Evolutionary conservation across 2,888 invertebrate genomes (phyloP).

Genomic region (Dynastes maya): DNA sequence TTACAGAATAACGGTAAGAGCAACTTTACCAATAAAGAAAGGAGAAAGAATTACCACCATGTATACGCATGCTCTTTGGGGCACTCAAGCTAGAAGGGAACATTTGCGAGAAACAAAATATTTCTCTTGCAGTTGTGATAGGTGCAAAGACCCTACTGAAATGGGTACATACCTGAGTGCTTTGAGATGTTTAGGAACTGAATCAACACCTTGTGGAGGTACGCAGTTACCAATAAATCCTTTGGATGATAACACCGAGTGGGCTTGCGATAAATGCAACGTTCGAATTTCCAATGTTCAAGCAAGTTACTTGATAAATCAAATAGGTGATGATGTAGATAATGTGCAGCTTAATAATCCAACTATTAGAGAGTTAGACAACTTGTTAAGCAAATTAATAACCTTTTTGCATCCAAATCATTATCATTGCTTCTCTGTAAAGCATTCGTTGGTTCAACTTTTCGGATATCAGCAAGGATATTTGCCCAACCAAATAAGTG

Average conservation of each 20-base stretch:
- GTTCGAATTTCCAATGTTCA: conserved; percentile 78
- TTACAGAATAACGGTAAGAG: conserved; percentile 80
- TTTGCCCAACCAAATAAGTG: conserved; percentile 72
- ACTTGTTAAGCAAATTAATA: conserved; percentile 79
- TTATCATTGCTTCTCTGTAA: conserved; percentile 86
- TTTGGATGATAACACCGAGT: conserved; percentile 80
- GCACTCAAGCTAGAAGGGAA: conserved; percentile 85
- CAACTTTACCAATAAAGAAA: conserved; percentile 78
- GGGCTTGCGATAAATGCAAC: conserved; percentile 83
- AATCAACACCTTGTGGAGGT: conserved; percentile 72
- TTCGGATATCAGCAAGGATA: conserved; percentile 82
- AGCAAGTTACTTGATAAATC: conserved; percentile 78
- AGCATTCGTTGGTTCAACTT: conserved; percentile 87
- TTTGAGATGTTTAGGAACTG: conserved; percentile 78
- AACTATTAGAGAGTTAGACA: conserved; percentile 76
- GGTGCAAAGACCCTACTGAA: conserved; percentile 88
- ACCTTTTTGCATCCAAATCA: conserved; percentile 88
- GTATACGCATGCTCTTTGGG: conserved; percentile 92
- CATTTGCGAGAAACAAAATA: conserved; percentile 87
- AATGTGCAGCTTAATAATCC: conserved; percentile 76
- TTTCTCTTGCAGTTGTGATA: conserved; percentile 81
- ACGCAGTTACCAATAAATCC: conserved; percentile 82
- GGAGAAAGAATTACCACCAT: conserved; percentile 86
- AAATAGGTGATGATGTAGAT: conserved; percentile 86
- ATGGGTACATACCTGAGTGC: conserved; percentile 83